Conservation (phyloP, 2,113 vertebrate species). For the Tyrannus savana region DNA sequence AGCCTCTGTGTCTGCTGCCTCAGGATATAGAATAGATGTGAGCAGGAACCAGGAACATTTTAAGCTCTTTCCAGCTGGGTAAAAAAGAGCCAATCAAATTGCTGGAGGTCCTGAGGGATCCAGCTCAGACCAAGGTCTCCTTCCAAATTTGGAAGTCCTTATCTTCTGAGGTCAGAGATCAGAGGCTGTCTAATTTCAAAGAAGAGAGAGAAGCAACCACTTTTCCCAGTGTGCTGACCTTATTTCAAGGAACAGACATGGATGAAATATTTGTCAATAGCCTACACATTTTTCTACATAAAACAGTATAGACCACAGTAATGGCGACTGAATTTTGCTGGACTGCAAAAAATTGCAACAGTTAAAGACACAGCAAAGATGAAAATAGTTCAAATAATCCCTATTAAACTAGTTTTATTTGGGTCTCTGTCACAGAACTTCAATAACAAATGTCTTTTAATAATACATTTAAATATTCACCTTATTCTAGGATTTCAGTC, state of each 20-base stretch:
- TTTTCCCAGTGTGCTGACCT: neutral
- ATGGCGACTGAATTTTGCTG: neutral
- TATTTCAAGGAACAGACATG: neutral
- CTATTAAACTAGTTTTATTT: neutral
- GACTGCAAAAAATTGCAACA: neutral
- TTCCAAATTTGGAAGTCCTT: neutral
- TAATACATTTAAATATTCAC: constrained; percentile 21
- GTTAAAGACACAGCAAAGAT: neutral
- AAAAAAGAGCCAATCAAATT: neutral
- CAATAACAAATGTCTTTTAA: constrained; percentile 26
- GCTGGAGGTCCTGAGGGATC: neutral
- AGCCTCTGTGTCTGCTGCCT: neutral
- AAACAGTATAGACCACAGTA: neutral
- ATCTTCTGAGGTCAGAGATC: neutral
- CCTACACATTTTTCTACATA: neutral
- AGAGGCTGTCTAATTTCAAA: neutral
- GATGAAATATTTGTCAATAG: neutral
- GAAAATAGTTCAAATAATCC: neutral
- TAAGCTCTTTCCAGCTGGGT: neutral
- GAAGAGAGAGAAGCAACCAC: neutral
- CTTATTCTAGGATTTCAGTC: constrained; percentile 3
- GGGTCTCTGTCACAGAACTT: neutral
- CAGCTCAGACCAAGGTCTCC: neutral
- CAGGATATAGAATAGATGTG: neutral
- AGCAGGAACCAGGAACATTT: neutral